phyloP scores from a whole-genome alignment of 2,113 vertebrate genomes.

The Microtus montanus region DNA sequence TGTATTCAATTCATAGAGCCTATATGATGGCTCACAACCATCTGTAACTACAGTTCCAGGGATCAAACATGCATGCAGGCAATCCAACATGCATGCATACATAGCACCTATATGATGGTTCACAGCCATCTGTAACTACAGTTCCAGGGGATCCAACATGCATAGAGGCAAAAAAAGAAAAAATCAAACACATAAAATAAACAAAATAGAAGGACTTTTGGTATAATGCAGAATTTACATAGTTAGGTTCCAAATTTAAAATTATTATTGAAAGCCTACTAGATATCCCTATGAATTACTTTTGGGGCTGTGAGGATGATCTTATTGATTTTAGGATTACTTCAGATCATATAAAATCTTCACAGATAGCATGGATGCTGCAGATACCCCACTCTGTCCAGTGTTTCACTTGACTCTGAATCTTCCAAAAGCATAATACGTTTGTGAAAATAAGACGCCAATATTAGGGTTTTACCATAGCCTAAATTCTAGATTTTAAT shows the following conservation, averaged over 20 bases:
- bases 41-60: not conserved
- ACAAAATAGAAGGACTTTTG: slow-evolving; percentile 5
- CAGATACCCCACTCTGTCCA: not conserved
- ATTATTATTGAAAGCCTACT: not conserved
- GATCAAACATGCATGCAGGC: not conserved
- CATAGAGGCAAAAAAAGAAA: not conserved
- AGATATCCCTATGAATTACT: not conserved
- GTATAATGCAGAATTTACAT: slow-evolving; percentile 17
- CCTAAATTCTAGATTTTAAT: not conserved
- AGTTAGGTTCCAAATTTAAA: not conserved
- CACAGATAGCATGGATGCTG: not conserved
- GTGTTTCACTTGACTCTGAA: not conserved
- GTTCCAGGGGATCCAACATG: not conserved
- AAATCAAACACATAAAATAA: not conserved
- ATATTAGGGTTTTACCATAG: not conserved
- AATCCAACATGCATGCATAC: not conserved
- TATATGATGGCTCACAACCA: not conserved
- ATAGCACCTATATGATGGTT: not conserved
- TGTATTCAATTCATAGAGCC: not conserved
- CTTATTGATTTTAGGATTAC: not conserved
- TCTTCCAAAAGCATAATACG: not conserved
- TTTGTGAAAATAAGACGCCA: slow-evolving; percentile 9
- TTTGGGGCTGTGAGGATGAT: not conserved
- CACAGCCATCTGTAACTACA: not conserved
- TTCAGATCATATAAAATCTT: slow-evolving; percentile 25